These are phyloP conservation scores for Drepanosiphum platanoidis DNA, from an alignment of 2,888 invertebrate species.

Conservation along the genomic window DNA sequence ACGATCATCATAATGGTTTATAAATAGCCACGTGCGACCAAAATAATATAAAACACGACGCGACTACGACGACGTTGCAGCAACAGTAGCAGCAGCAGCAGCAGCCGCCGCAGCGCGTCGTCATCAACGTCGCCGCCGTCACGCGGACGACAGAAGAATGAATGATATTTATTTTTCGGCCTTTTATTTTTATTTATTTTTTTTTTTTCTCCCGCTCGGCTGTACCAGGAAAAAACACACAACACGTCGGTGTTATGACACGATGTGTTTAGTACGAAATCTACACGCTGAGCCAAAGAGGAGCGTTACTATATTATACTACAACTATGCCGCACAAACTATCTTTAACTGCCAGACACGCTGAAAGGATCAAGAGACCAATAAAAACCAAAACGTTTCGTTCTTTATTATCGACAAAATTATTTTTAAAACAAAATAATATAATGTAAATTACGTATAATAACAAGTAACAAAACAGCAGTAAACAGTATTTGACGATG, in stretches of 20 bases:
- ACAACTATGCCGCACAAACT: no score
- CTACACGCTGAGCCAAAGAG: slow-evolving; percentile 28
- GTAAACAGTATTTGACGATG: slow-evolving; percentile 38
- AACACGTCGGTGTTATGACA: neutral
- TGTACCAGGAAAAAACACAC: neutral
- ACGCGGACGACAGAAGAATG: neutral
- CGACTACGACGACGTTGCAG: neutral
- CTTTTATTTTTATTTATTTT: neutral
- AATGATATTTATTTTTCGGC: no score
- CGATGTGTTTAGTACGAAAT: no score
- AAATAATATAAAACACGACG: neutral
- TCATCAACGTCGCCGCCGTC: neutral
- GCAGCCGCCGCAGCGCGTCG: no score
- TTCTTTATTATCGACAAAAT: slow-evolving; percentile 57
- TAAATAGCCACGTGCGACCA: neutral
- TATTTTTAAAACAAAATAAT: slow-evolving; percentile 60
- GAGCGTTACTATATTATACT: neutral
- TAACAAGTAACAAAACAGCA: slow-evolving; percentile 38
- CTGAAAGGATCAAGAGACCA: slow-evolving; percentile 44
- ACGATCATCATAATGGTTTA: neutral
- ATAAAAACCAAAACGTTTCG: slow-evolving; percentile 51
- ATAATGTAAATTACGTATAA: slow-evolving; percentile 48
- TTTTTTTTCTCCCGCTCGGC: neutral
- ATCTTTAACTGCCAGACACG: no score
- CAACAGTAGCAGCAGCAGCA: neutral